Percentiles rank a stretch among this genome's conserved stretches.
Evolutionary conservation across 1,140 invertebrate species (phyloP).

Genomic region (Cydia strobilella): DNA sequence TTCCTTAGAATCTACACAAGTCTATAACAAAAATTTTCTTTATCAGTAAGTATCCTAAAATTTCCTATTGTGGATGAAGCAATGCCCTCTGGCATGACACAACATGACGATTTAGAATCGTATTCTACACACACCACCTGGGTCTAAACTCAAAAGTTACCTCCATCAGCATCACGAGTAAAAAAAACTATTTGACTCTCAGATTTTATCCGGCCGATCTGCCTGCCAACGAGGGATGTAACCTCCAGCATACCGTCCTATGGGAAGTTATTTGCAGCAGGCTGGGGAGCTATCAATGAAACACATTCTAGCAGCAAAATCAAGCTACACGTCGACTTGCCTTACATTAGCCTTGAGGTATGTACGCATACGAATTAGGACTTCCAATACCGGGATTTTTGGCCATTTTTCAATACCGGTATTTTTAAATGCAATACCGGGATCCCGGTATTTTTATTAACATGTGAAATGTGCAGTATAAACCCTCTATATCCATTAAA

Average conservation of each 20-base stretch:
- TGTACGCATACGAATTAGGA: slow-evolving; percentile 30
- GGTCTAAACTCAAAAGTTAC: not conserved
- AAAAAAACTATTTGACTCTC: slow-evolving; percentile 23
- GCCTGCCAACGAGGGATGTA: slow-evolving; percentile 50
- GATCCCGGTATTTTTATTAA: too few relatives aligned
- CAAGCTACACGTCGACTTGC: slow-evolving; percentile 56
- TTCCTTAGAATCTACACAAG: slow-evolving; percentile 53
- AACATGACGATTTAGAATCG: too few relatives aligned
- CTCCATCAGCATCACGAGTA: not conserved
- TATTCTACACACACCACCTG: not conserved
- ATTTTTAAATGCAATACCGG: too few relatives aligned
- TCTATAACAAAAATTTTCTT: slow-evolving; percentile 29
- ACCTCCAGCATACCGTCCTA: slow-evolving; percentile 33
- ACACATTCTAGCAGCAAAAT: slow-evolving; percentile 58
- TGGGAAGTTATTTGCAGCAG: slow-evolving; percentile 81
- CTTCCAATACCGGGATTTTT: too few relatives aligned
- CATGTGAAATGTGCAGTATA: too few relatives aligned
- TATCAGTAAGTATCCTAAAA: not conserved
- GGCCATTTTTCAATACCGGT: too few relatives aligned
- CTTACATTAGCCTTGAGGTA: slow-evolving; percentile 43
- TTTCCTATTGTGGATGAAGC: not conserved
- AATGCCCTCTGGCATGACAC: too few relatives aligned
- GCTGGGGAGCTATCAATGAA: slow-evolving; percentile 83
- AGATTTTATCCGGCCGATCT: slow-evolving; percentile 65
- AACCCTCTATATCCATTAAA: too few relatives aligned